phyloP scores from a whole-genome alignment of 53 echinoderm and acorn worm genomes.

The Temnopleurus reevesii region DNA sequence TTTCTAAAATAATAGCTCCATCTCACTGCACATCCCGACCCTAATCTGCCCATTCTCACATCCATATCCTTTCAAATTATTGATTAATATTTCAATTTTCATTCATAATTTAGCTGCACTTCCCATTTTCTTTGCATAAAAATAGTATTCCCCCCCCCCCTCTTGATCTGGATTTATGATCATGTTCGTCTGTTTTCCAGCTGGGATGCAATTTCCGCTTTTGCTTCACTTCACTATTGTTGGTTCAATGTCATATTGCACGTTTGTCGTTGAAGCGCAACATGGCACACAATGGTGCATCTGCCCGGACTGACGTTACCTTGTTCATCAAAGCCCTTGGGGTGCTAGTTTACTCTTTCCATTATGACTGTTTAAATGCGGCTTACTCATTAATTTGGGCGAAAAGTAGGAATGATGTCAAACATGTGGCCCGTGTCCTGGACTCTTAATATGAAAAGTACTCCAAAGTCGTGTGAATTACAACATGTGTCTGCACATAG shows the following conservation, averaged over 20 bases:
- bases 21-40: not conserved
- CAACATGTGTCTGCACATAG: not conserved
- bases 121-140: not conserved
- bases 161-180: not conserved
- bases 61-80: conserved; percentile 18
- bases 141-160: not conserved
- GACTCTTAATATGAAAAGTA: not conserved
- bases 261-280: conserved; percentile 26
- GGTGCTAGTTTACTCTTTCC: conserved; percentile 39
- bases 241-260: conserved; percentile 39
- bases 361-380: conserved; percentile 40
- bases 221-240: conserved; percentile 44
- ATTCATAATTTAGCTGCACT: conserved; percentile 12
- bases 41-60: not conserved
- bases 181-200: not conserved
- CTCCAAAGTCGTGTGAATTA: not conserved
- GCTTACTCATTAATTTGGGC: conserved; percentile 49
- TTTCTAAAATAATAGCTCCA: not conserved
- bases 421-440: conserved; percentile 1
- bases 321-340: not conserved
- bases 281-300: conserved; percentile 50
- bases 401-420: not conserved
- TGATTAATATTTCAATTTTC: conserved; percentile 41
- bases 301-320: conserved; percentile 9
- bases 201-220: conserved; percentile 47